Evolutionary conservation across 2,888 invertebrate genomes (phyloP).

Genomic region (Eulithis testata): DNA sequence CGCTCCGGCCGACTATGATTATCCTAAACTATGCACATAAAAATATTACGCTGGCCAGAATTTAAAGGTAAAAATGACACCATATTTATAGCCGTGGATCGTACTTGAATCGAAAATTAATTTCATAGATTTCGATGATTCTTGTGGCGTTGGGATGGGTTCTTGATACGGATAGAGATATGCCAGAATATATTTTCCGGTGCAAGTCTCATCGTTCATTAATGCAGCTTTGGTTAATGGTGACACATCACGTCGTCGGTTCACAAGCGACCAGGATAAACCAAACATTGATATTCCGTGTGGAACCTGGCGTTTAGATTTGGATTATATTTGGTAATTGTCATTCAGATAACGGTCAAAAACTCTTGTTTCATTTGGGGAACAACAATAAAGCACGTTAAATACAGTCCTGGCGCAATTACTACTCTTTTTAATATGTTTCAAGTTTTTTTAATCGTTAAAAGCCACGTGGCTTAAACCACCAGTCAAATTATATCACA

Average conservation of each 20-base stretch:
- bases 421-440: constrained; percentile 1
- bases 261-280: constrained; percentile 78
- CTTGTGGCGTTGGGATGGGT: constrained; percentile 2
- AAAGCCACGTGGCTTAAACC: background rate
- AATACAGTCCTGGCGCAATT: constrained; percentile 5
- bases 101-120: constrained; percentile 44
- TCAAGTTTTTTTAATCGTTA: background rate
- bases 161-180: constrained; percentile 26
- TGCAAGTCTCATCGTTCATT: constrained; percentile 73
- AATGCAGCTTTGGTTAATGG: constrained; percentile 80
- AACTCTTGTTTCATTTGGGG: constrained; percentile 74
- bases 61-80: constrained; percentile 60
- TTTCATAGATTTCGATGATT: constrained; percentile 43
- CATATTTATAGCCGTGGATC: constrained; percentile 14
- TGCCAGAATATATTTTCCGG: constrained; percentile 53
- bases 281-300: constrained; percentile 78
- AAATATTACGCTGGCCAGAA: constrained; percentile 65
- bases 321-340: constrained; percentile 82
- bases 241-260: constrained; percentile 80
- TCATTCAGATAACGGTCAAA: constrained; percentile 71
- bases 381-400: constrained; percentile 71
- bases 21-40: constrained; percentile 63
- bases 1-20: constrained; percentile 61
- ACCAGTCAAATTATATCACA: no score
- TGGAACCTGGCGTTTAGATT: constrained; percentile 79